Evolutionary conservation across 2,888 invertebrate genomes (phyloP).

Genomic region (Drosophila trichaetosa): DNA sequence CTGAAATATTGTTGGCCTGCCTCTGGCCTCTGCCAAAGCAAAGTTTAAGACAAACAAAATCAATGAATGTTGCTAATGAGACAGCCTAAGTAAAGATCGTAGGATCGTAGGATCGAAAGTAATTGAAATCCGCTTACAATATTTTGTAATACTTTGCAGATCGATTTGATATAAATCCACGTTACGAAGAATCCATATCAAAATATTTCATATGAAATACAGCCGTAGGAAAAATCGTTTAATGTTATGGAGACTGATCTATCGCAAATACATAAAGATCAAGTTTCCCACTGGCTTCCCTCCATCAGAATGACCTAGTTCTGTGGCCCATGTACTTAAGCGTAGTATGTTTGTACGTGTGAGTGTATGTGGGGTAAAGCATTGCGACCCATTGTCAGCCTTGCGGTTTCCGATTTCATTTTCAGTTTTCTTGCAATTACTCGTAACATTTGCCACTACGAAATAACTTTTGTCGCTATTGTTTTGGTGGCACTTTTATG

Average conservation of each 20-base stretch:
- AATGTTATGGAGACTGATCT: constrained; percentile 6
- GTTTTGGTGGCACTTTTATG: constrained; percentile 63
- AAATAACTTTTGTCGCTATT: constrained; percentile 45
- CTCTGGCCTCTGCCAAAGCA: not conserved
- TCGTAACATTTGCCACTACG: constrained; percentile 41
- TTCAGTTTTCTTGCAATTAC: constrained; percentile 62
- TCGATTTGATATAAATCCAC: not conserved
- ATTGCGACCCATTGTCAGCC: constrained; percentile 18
- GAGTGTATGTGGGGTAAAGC: not conserved
- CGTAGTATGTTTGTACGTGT: not conserved
- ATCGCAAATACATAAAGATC: not conserved
- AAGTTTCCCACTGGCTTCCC: constrained; percentile 3
- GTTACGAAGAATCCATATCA: not conserved
- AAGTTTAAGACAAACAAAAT: not conserved
- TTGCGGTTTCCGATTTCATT: constrained; percentile 41
- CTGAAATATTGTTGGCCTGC: not conserved
- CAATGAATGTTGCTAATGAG: not conserved
- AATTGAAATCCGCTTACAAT: not conserved
- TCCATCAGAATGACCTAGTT: constrained; percentile 30
- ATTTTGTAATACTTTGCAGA: not conserved
- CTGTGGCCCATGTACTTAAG: constrained; percentile 19
- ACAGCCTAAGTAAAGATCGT: not conserved
- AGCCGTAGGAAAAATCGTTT: not conserved
- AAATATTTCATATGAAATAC: not conserved
- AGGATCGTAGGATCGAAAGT: not conserved